Evolutionary conservation across 2,888 invertebrate species (phyloP).

Genomic region (Notodonta ziczac): DNA sequence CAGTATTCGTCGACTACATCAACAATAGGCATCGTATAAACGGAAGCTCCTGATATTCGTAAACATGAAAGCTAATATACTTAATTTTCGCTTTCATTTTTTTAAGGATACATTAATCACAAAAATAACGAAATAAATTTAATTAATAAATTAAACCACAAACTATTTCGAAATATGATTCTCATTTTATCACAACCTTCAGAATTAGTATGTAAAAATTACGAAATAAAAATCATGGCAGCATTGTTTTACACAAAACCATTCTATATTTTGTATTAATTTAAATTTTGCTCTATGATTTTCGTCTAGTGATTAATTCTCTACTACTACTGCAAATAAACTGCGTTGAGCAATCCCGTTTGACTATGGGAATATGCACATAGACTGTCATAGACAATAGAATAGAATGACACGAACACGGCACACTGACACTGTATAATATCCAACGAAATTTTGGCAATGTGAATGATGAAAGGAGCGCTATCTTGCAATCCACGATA

Average conservation of each 20-base stretch:
- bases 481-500: background rate
- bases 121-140: background rate
- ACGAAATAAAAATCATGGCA: background rate
- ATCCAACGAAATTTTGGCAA: conserved; percentile 22
- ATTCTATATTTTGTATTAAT: background rate
- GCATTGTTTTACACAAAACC: background rate
- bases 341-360: conserved; percentile 17
- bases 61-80: too few relatives aligned
- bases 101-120: background rate
- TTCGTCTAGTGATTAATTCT: background rate
- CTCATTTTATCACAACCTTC: conserved; percentile 1
- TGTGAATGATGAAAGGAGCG: conserved; percentile 17
- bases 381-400: conserved; percentile 36
- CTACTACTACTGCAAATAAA: background rate
- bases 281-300: background rate
- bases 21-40: too few relatives aligned
- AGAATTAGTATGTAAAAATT: background rate
- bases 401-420: conserved; percentile 23
- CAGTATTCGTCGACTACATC: too few relatives aligned
- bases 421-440: conserved; percentile 11
- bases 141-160: background rate
- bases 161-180: background rate
- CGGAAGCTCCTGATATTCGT: too few relatives aligned
- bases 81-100: background rate
- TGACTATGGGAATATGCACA: conserved; percentile 29